phyloP scores from a whole-genome alignment of 1,140 invertebrate species.

The Zaprionus tsacasi region DNA sequence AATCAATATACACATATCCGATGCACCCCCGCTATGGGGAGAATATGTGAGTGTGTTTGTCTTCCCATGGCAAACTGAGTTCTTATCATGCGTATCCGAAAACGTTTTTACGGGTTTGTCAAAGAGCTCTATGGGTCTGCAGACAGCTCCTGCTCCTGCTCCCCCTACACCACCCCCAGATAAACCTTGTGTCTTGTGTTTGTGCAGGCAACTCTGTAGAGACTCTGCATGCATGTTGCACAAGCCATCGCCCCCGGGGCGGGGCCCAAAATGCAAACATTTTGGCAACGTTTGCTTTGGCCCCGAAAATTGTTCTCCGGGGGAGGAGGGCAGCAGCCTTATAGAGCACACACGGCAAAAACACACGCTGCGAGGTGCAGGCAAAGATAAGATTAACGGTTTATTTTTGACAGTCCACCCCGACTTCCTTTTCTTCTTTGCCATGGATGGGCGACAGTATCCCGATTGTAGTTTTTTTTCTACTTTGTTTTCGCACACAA shows the following conservation, averaged over 20 bases:
- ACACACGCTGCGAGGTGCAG: neutral
- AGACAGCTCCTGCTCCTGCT: neutral
- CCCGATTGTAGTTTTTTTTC: conserved; percentile 32
- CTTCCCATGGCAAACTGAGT: neutral
- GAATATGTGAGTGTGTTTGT: neutral
- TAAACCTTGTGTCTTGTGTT: conserved; percentile 29
- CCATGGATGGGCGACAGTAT: neutral
- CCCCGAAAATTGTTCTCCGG: neutral
- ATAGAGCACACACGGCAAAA: neutral
- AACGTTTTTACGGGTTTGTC: conserved; percentile 28
- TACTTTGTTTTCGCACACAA: conserved; percentile 24
- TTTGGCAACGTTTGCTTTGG: conserved; percentile 19
- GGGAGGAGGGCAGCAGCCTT: neutral
- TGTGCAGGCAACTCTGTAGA: conserved; percentile 52
- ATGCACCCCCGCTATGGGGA: neutral
- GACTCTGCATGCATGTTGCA: conserved; percentile 44
- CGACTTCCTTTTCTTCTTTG: neutral
- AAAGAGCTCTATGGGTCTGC: conserved; percentile 52
- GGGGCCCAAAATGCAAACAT: conserved; percentile 60
- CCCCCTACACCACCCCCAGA: neutral
- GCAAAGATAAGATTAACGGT: conserved; percentile 59
- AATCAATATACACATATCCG: neutral
- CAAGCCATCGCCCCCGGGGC: conserved; percentile 26
- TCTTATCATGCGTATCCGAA: conserved; percentile 1
- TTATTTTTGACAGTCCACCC: conserved; percentile 40